Evolutionary conservation across 2,888 invertebrate species (phyloP).

Genomic region (Cephus spinipes): DNA sequence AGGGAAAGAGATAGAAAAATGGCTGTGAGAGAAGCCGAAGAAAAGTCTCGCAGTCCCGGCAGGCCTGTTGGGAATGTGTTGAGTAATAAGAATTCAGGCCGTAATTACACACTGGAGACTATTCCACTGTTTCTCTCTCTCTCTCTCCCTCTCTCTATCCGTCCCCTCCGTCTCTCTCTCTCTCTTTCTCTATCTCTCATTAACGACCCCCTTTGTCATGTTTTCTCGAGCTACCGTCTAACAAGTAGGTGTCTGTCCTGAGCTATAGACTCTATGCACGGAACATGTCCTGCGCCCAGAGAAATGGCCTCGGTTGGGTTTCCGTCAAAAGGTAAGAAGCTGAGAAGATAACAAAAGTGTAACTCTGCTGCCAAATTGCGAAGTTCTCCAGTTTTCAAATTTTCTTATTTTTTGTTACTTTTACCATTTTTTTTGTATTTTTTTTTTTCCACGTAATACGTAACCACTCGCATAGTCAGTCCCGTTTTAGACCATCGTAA

Average conservation of each 20-base stretch:
- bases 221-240: constrained; percentile 38
- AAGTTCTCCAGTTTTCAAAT: no score
- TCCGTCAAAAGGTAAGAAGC: no score
- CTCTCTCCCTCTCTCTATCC: no score
- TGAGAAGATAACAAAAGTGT: no score
- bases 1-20: neutral
- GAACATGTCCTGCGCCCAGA: no score
- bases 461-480: neutral
- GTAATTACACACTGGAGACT: constrained; percentile 51
- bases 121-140: constrained; percentile 27
- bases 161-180: neutral
- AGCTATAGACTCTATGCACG: no score
- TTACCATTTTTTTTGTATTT: neutral
- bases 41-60: neutral
- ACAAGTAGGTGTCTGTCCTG: constrained; percentile 40
- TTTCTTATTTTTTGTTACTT: no score
- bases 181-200: neutral
- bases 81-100: constrained; percentile 49
- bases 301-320: no score
- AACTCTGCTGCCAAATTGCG: no score
- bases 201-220: constrained; percentile 37
- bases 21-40: no score
- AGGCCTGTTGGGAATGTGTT: constrained; percentile 39
- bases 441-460: neutral
- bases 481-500: no score